These are phyloP conservation scores for Noctua comes DNA, from an alignment of 2,888 invertebrate genomes.

Conservation along the genomic window DNA sequence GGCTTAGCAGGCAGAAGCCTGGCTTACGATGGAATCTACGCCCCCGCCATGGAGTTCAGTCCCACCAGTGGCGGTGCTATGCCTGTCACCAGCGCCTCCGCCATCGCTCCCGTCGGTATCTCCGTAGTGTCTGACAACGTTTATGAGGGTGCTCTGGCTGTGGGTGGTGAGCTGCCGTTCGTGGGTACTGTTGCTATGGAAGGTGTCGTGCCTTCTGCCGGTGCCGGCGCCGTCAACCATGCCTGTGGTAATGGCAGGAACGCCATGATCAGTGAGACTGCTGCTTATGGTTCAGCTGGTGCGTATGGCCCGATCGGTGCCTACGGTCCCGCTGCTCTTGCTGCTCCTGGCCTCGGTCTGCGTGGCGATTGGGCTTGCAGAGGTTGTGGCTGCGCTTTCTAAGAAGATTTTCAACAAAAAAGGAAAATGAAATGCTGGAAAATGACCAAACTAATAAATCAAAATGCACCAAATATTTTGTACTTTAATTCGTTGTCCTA, in stretches of 20 bases:
- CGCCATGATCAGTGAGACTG: conserved; percentile 4
- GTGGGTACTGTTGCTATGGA: conserved; percentile 74
- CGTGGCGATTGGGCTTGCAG: neutral
- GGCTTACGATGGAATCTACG: conserved; percentile 16
- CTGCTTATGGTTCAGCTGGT: neutral
- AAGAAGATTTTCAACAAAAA: too few species aligned
- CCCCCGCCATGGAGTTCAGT: conserved; percentile 37
- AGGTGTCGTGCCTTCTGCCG: conserved; percentile 74
- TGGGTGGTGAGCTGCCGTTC: conserved; percentile 70
- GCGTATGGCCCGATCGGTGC: neutral
- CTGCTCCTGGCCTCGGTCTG: neutral
- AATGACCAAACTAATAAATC: neutral
- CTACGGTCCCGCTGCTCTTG: neutral
- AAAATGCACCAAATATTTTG: neutral
- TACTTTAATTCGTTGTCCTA: neutral
- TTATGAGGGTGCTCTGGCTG: conserved; percentile 62
- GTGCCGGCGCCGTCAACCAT: conserved; percentile 65
- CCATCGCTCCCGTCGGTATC: conserved; percentile 56
- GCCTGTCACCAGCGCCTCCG: conserved; percentile 64
- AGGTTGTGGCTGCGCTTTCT: neutral
- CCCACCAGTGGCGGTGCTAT: conserved; percentile 53
- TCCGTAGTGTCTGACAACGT: conserved; percentile 47
- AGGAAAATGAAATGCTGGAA: too few species aligned
- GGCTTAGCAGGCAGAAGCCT: conserved; percentile 14
- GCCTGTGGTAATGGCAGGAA: neutral